phyloP scores from a whole-genome alignment of 2,888 invertebrate genomes.

The Nomada fucata region DNA sequence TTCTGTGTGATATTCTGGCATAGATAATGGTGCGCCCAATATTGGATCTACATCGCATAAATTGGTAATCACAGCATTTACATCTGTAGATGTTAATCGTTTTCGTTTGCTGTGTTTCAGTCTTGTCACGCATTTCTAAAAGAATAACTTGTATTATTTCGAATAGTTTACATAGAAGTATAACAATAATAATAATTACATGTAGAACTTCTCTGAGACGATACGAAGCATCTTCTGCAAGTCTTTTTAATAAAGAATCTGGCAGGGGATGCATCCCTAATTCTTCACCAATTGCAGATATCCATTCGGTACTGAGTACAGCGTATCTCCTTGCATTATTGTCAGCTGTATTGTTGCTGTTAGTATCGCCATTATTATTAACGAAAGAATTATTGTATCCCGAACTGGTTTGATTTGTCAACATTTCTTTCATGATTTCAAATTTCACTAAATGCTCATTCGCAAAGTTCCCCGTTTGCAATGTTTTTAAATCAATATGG shows the following conservation, averaged over 20 bases:
- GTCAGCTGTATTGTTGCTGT: constrained; percentile 74
- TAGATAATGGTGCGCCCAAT: constrained; percentile 78
- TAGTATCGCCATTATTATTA: constrained; percentile 79
- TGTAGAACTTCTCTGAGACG: constrained; percentile 82
- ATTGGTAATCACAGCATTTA: constrained; percentile 81
- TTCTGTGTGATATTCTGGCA: constrained; percentile 81
- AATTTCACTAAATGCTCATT: background rate
- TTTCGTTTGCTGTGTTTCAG: constrained; percentile 80
- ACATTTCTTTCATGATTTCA: constrained; percentile 79
- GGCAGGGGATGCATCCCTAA: constrained; percentile 81
- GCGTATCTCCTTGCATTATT: constrained; percentile 79
- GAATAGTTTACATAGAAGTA: background rate
- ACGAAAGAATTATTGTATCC: constrained; percentile 79
- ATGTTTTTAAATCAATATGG: constrained; percentile 48
- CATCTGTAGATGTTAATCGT: constrained; percentile 78
- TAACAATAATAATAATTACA: constrained; percentile 64
- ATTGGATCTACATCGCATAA: constrained; percentile 82
- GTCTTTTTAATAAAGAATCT: constrained; percentile 77
- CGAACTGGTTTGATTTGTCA: constrained; percentile 73
- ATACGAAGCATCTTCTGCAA: constrained; percentile 83
- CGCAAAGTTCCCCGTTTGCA: constrained; percentile 2
- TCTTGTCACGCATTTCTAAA: constrained; percentile 82
- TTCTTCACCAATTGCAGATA: constrained; percentile 82
- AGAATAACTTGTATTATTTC: background rate
- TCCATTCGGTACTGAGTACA: constrained; percentile 81